A percentile compares a stretch with the other conserved stretches of the same genome.
Conservation (phyloP, 1,140 invertebrate genomes). For the Penaeus indicus region DNA sequence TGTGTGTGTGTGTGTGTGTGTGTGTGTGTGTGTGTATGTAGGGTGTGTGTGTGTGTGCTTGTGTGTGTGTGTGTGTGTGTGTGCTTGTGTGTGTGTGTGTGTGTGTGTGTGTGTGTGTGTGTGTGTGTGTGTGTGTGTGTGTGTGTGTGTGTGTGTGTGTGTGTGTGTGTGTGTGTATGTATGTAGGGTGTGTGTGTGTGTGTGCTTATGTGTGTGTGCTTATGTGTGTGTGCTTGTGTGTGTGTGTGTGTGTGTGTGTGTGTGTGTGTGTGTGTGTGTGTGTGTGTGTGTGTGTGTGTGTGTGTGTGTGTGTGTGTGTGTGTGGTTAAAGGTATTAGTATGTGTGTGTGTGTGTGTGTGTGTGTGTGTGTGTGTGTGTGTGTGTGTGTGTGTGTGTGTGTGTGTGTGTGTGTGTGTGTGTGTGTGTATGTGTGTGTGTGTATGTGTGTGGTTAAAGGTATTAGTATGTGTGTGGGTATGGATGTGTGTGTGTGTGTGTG, state of each 20-base stretch:
- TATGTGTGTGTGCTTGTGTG: too few relatives aligned
- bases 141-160: too few relatives aligned
- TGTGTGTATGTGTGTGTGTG: not conserved
- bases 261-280: not conserved
- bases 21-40: not conserved
- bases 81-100: too few relatives aligned
- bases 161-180: too few relatives aligned
- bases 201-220: too few relatives aligned
- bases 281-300: not conserved
- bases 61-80: slow-evolving; percentile 2
- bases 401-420: slow-evolving; percentile 17
- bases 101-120: too few relatives aligned
- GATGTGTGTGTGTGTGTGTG: not conserved
- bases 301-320: slow-evolving; percentile 24
- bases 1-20: too few relatives aligned
- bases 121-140: too few relatives aligned
- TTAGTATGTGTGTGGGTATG: not conserved
- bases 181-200: too few relatives aligned
- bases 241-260: not conserved
- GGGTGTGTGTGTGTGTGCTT: not conserved
- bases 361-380: slow-evolving; percentile 37
- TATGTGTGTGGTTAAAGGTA: not conserved
- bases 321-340: not conserved
- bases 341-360: not conserved
- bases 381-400: slow-evolving; percentile 35